Evolutionary conservation across 2,888 invertebrate genomes (phyloP).

Genomic region (Tetragonula carbonaria): DNA sequence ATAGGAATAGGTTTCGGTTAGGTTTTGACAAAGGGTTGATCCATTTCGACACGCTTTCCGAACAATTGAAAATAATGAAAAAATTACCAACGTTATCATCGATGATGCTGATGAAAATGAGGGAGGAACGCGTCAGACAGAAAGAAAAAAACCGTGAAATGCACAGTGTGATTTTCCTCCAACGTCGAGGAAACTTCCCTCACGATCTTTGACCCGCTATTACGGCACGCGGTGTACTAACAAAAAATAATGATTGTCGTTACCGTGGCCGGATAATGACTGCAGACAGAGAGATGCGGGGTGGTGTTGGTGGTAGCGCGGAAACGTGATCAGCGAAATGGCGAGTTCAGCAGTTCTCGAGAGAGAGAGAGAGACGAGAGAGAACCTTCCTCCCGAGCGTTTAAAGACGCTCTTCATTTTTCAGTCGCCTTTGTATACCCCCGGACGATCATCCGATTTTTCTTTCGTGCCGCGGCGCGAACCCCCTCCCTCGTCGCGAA

Average conservation of each 20-base stretch:
- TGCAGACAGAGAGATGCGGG: slow-evolving; percentile 43
- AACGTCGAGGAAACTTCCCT: slow-evolving; percentile 63
- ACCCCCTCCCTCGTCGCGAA: neutral
- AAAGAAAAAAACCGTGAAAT: slow-evolving; percentile 17
- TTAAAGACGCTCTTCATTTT: slow-evolving; percentile 40
- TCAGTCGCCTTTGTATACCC: slow-evolving; percentile 18
- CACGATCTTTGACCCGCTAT: slow-evolving; percentile 51
- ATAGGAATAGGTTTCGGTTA: no score
- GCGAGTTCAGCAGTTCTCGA: slow-evolving; percentile 39
- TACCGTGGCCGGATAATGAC: slow-evolving; percentile 77
- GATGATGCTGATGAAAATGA: neutral
- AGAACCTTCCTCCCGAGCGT: slow-evolving; percentile 7
- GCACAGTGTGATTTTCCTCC: slow-evolving; percentile 45
- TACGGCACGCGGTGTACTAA: slow-evolving; percentile 60
- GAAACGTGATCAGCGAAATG: slow-evolving; percentile 56
- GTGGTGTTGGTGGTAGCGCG: neutral
- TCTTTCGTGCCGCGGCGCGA: neutral
- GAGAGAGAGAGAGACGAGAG: slow-evolving; percentile 6
- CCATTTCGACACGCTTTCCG: neutral
- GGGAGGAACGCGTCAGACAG: neutral
- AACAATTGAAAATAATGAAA: neutral
- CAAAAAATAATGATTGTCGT: slow-evolving; percentile 80
- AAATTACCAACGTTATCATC: neutral
- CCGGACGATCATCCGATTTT: slow-evolving; percentile 15
- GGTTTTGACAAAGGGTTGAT: no score